Percentiles rank a stretch among this genome's conserved stretches.
Evolutionary conservation across 2,888 invertebrate genomes (phyloP).

Genomic region (Dastarcus helophoroides): DNA sequence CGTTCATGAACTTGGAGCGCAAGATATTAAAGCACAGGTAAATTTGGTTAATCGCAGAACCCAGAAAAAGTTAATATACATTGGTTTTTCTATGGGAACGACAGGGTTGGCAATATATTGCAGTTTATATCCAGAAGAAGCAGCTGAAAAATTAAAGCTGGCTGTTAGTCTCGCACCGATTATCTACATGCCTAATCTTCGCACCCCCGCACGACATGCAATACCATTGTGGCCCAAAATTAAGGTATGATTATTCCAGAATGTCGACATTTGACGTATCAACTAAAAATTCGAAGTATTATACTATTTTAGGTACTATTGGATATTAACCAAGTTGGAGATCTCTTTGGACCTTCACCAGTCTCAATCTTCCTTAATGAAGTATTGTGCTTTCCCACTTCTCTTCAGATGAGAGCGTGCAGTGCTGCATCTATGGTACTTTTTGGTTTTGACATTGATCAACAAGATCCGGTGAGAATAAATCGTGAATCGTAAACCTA

Average conservation of each 20-base stretch:
- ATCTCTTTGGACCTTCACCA: no score
- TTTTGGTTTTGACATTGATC: constrained; percentile 16
- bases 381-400: constrained; percentile 7
- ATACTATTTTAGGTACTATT: no score
- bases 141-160: constrained; percentile 10
- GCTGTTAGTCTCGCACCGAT: constrained; percentile 15
- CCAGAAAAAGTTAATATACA: constrained; percentile 13
- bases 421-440: constrained; percentile 10
- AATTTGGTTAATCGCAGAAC: constrained; percentile 12
- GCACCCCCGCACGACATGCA: no score
- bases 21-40: no score
- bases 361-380: no score
- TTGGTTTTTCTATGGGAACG: constrained; percentile 14
- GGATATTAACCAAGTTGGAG: no score
- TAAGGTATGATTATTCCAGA: not conserved
- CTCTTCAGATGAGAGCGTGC: constrained; percentile 13
- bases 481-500: not conserved
- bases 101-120: constrained; percentile 10
- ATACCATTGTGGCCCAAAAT: not conserved
- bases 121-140: constrained; percentile 7
- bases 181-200: constrained; percentile 2
- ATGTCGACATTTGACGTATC: no score
- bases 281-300: no score
- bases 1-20: no score
- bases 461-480: constrained; percentile 19